Evolutionary conservation across 1,140 invertebrate species (phyloP), one percentile per base, ranked within the genome.

Genomic region (Idris sp.): DNA sequence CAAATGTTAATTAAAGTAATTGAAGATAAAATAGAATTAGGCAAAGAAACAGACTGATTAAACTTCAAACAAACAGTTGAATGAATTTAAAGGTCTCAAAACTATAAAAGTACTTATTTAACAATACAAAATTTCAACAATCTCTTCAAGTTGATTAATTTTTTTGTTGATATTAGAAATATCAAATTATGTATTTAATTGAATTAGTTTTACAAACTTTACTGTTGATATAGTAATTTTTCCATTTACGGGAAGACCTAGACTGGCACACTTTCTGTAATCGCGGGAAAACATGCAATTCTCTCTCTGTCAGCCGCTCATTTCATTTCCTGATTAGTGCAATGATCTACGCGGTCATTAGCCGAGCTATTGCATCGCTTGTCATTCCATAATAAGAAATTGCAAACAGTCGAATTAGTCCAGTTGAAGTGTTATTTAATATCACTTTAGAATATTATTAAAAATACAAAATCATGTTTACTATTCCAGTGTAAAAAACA

Each of bases 251-350:
- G 67, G 41, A 69, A 15, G 77, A 73, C 62, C 46, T 51, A 13
- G 22, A 33, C 44, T 72, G 76, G 64, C 69, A 74, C 77, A 81
- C 78, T 84, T 83, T 79, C 78, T 69, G 76, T 77, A 78, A 83
- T 83, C 79, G 61, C 79, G 79, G 76, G 79, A 82, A 84, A 86
- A 79, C 82, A 77, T 84, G 80, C 80, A 83, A 84, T 83, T 83
- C 75, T 41, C n/a, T n/a, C 61, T 67, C 69, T 44, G 71, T 58
- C 48, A 51, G 61, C 25, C 73, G 74, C 74, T 80, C 67, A 67
- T 80, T 81, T 77, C 74, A 80, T 84, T 86, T 86, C 84, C 83
- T 85, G 83, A 82, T 85, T 83, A 77, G 72, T 82, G 79, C 80
- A 84, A 84, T 73, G 78, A 81, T 83, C 78, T 69, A 76, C 69